Percentiles rank a stretch among this genome's conserved stretches.
phyloP scores from a whole-genome alignment of 2,888 invertebrate genomes.

The Anodontia alba region DNA sequence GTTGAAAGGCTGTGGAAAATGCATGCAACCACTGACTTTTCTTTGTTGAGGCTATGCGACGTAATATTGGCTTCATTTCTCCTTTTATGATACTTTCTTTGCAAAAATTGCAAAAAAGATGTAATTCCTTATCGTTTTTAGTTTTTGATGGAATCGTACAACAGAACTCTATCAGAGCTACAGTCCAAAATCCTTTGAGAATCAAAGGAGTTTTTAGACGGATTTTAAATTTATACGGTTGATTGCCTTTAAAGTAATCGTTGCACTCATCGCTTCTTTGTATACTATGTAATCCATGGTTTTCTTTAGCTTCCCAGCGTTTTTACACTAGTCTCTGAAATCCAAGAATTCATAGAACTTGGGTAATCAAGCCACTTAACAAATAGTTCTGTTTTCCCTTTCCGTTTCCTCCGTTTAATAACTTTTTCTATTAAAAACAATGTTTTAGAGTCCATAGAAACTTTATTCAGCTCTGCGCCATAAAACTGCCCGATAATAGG shows the following conservation, averaged over 20 bases:
- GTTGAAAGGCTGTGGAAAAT: not conserved
- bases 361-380: constrained; percentile 16
- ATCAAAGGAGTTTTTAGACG: not conserved
- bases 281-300: constrained; percentile 7
- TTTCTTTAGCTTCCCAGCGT: not conserved
- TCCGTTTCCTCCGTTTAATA: not conserved
- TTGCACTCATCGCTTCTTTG: constrained; percentile 4
- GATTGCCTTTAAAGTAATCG: constrained; percentile 15
- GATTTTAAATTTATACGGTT: constrained; percentile 14
- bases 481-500: constrained; percentile 20
- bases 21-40: not conserved
- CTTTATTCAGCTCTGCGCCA: constrained; percentile 18
- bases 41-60: not conserved
- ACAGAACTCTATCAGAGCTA: constrained; percentile 7
- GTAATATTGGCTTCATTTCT: constrained; percentile 10
- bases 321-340: not conserved
- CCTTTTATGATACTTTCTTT: constrained; percentile 18
- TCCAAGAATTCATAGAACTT: not conserved
- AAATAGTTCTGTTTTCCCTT: not conserved
- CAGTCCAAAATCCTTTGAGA: constrained; percentile 16
- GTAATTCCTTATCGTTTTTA: constrained; percentile 7
- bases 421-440: constrained; percentile 6
- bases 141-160: not conserved
- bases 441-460: constrained; percentile 4
- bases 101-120: constrained; percentile 11